Conservation (phyloP, 2,113 vertebrate species). For the Donacobius atricapilla region DNA sequence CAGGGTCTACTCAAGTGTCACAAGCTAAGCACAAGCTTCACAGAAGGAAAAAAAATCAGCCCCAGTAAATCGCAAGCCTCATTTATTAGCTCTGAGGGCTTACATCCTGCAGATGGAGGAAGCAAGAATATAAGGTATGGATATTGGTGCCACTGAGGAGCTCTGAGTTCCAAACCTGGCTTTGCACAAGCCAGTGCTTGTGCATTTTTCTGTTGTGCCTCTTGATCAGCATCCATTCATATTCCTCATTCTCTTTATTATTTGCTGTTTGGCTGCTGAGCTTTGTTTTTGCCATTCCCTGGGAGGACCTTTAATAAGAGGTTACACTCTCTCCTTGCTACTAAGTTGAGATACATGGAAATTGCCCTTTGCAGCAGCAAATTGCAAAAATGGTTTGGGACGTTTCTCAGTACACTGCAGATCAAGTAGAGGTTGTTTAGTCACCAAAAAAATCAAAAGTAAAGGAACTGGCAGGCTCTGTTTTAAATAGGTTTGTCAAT, state of each 20-base stretch:
- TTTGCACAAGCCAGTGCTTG: not conserved
- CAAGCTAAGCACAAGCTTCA: not conserved
- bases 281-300: not conserved
- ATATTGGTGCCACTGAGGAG: not conserved
- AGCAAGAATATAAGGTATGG: not conserved
- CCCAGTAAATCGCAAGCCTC: not conserved
- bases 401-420: not conserved
- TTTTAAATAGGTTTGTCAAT: not conserved
- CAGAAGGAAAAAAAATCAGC: not conserved
- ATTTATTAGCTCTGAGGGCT: not conserved
- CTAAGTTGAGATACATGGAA: not conserved
- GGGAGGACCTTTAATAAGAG: not conserved
- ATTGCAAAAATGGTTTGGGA: not conserved
- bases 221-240: not conserved
- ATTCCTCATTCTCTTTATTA: not conserved
- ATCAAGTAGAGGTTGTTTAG: not conserved
- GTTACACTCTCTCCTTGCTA: not conserved
- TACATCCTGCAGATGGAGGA: not conserved
- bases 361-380: not conserved
- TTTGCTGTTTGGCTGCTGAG: not conserved
- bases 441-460: not conserved
- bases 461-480: not conserved
- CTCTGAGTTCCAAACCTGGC: not conserved
- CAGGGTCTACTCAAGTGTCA: not conserved
- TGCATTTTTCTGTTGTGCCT: not conserved